These are phyloP conservation scores for Etheostoma nigrum DNA, from an alignment of 2,797 vertebrate genomes.

Conservation along the genomic window DNA sequence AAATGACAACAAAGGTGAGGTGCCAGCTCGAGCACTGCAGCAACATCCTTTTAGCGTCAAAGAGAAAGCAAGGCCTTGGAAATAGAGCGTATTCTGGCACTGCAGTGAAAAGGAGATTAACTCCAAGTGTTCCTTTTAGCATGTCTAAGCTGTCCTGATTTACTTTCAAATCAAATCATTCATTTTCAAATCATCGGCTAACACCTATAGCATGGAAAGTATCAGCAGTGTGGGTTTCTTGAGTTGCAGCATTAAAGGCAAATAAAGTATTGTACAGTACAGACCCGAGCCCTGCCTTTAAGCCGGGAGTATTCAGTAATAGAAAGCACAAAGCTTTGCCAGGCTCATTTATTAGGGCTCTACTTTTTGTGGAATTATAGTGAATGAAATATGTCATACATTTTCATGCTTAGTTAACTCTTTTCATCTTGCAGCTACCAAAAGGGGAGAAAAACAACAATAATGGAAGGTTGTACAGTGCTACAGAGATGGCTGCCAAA, in stretches of 20 bases:
- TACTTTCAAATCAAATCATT: slow-evolving; percentile 62
- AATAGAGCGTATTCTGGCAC: slow-evolving; percentile 48
- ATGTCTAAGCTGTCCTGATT: slow-evolving; percentile 52
- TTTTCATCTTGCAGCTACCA: slow-evolving; percentile 46
- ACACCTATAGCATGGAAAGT: slow-evolving; percentile 28
- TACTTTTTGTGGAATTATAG: slow-evolving; percentile 39
- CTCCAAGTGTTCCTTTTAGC: slow-evolving; percentile 61
- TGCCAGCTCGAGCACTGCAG: slow-evolving; percentile 14
- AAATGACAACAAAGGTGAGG: slow-evolving; percentile 44
- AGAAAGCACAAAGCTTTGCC: slow-evolving; percentile 43
- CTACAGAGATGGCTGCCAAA: slow-evolving; percentile 20
- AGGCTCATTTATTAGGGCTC: slow-evolving; percentile 49
- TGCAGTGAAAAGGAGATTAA: slow-evolving; percentile 63
- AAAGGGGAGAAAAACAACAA: slow-evolving; percentile 17
- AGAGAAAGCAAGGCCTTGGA: slow-evolving; percentile 51
- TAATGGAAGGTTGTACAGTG: slow-evolving; percentile 7
- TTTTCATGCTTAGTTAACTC: slow-evolving; percentile 52
- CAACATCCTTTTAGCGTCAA: slow-evolving; percentile 33
- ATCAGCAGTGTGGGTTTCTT: slow-evolving; percentile 15
- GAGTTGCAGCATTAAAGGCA: slow-evolving; percentile 21
- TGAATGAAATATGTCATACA: slow-evolving; percentile 57
- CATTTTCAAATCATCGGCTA: slow-evolving; percentile 18
- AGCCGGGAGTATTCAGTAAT: slow-evolving; percentile 18
- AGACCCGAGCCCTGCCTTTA: slow-evolving; percentile 3
- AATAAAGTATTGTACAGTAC: slow-evolving; percentile 6